Evolutionary conservation across 92 coral and sea anemone genomes (phyloP).

Genomic region (Blastomussa wellsi): DNA sequence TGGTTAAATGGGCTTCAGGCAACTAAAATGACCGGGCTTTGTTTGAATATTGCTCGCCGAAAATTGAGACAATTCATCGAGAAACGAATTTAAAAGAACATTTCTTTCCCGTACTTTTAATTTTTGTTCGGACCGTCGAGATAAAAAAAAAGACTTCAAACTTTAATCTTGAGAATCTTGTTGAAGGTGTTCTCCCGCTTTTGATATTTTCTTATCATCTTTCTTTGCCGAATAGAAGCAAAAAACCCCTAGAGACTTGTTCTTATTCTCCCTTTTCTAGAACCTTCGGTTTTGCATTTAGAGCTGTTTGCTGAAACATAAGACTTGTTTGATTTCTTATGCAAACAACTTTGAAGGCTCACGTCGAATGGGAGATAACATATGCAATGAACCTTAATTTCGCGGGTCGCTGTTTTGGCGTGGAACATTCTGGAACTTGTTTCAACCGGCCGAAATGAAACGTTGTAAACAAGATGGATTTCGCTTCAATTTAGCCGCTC

Average conservation of each 20-base stretch:
- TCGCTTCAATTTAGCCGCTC: not conserved
- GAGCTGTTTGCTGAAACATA: slow-evolving; percentile 22
- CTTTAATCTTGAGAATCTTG: not conserved
- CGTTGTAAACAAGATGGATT: slow-evolving; percentile 7
- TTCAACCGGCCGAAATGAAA: slow-evolving; percentile 10
- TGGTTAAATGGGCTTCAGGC: not conserved
- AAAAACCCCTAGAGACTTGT: not conserved
- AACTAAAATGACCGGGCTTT: not conserved
- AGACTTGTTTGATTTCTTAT: slow-evolving; percentile 37
- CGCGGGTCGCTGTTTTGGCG: slow-evolving; percentile 30
- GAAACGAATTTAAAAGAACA: not conserved
- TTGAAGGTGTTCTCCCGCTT: not conserved
- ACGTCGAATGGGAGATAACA: slow-evolving; percentile 31
- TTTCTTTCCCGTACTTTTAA: not conserved
- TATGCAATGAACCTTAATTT: slow-evolving; percentile 29
- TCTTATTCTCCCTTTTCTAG: slow-evolving; percentile 4
- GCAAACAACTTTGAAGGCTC: slow-evolving; percentile 30
- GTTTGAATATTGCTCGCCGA: not conserved
- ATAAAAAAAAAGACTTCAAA: not conserved
- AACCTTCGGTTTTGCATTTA: slow-evolving; percentile 21
- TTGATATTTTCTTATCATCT: not conserved
- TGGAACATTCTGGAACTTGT: slow-evolving; percentile 36
- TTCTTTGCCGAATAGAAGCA: not conserved
- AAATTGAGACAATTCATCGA: not conserved
- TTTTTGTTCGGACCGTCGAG: not conserved